phyloP scores from a whole-genome alignment of 1,140 invertebrate genomes.

The Acromyrmex echinatior region DNA sequence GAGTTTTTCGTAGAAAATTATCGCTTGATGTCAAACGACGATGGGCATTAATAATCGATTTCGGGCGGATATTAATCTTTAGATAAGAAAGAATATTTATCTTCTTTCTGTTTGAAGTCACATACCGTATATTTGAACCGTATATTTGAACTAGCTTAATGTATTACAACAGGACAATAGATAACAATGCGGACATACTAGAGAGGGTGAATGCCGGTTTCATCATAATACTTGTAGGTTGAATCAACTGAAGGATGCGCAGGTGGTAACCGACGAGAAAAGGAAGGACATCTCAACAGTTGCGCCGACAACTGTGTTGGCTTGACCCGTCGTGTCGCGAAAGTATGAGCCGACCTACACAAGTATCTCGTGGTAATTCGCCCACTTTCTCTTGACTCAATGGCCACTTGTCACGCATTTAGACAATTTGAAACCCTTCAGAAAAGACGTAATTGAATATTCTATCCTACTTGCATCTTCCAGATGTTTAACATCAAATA shows the following conservation, averaged over 20 bases:
- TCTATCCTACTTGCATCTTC: slow-evolving; percentile 7
- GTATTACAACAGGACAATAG: not conserved
- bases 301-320: slow-evolving; percentile 19
- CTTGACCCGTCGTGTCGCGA: slow-evolving; percentile 17
- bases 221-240: not conserved
- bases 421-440: slow-evolving; percentile 39
- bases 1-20: not conserved
- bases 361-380: slow-evolving; percentile 33
- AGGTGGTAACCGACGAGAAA: not conserved
- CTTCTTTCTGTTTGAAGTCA: not conserved
- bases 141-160: not conserved
- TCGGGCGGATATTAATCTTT: not conserved
- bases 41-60: not conserved
- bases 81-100: not conserved
- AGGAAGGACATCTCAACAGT: slow-evolving; percentile 34
- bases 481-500: not conserved
- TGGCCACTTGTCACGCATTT: slow-evolving; percentile 27
- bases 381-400: slow-evolving; percentile 46
- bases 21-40: not conserved
- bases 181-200: slow-evolving; percentile 21
- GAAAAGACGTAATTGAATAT: slow-evolving; percentile 38
- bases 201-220: not conserved
- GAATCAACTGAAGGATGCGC: slow-evolving; percentile 14
- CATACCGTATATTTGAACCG: not conserved
- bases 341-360: slow-evolving; percentile 31